phyloP scores from a whole-genome alignment of 2,113 vertebrate species.

The crab-eating macaque (Macaca fascicularis) region T2T-MFA8v1.1 NC_088389.1:86496501-86497000 shows the following conservation, averaged over 20 bases:
- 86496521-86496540: background rate
- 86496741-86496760: background rate
- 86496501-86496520: background rate
- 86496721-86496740: background rate
- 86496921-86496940: background rate
- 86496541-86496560: background rate
- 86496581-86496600: background rate
- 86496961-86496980: constrained; percentile 7
- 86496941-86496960: background rate
- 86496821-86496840: background rate
- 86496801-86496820: background rate
- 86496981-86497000: background rate
- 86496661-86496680: background rate
- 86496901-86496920: background rate
- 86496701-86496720: background rate
- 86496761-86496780: background rate
- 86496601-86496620: background rate
- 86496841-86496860: background rate
- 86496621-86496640: background rate
- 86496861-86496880: too few relatives aligned
- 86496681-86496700: background rate
- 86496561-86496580: background rate
- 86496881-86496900: background rate
- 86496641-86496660: background rate
- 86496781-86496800: background rate